Evolutionary conservation across 2,888 invertebrate genomes (phyloP).

Genomic region (Thymelicus acteon): DNA sequence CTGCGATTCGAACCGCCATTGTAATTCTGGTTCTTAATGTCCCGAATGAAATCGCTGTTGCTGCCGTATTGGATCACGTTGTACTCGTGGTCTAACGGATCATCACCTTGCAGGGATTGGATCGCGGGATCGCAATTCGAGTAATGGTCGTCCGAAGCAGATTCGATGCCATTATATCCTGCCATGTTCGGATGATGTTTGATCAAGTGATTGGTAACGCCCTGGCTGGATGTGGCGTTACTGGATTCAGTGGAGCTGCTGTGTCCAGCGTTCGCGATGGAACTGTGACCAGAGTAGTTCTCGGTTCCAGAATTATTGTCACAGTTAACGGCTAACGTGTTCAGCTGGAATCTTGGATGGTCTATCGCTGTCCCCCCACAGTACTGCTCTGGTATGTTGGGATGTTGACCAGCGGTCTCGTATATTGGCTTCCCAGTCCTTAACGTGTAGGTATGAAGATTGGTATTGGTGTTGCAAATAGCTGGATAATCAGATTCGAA

Average conservation of each 20-base stretch:
- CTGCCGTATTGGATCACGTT: slow-evolving; percentile 83
- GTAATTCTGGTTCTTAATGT: slow-evolving; percentile 84
- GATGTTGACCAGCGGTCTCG: slow-evolving; percentile 83
- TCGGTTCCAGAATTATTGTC: slow-evolving; percentile 87
- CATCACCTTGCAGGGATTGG: slow-evolving; percentile 79
- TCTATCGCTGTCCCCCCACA: slow-evolving; percentile 74
- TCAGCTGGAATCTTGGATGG: slow-evolving; percentile 80
- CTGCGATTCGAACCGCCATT: slow-evolving; percentile 79
- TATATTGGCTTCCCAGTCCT: slow-evolving; percentile 91
- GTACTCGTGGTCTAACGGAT: slow-evolving; percentile 80
- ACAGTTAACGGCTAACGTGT: slow-evolving; percentile 82
- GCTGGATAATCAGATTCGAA: slow-evolving; percentile 94
- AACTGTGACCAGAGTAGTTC: slow-evolving; percentile 86
- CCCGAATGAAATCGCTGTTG: slow-evolving; percentile 78
- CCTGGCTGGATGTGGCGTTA: slow-evolving; percentile 80
- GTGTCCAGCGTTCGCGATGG: slow-evolving; percentile 82
- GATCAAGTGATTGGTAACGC: slow-evolving; percentile 80
- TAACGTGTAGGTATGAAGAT: slow-evolving; percentile 92
- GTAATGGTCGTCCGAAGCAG: slow-evolving; percentile 80
- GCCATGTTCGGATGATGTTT: slow-evolving; percentile 77
- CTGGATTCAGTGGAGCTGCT: slow-evolving; percentile 83
- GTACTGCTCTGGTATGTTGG: slow-evolving; percentile 71
- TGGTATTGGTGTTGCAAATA: slow-evolving; percentile 93
- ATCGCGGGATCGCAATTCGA: slow-evolving; percentile 82
- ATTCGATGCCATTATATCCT: slow-evolving; percentile 79